A percentile compares a stretch with the other conserved stretches of the same genome.
Conservation (phyloP, 2,113 vertebrate species). For the Emydocephalus ijimae region DNA sequence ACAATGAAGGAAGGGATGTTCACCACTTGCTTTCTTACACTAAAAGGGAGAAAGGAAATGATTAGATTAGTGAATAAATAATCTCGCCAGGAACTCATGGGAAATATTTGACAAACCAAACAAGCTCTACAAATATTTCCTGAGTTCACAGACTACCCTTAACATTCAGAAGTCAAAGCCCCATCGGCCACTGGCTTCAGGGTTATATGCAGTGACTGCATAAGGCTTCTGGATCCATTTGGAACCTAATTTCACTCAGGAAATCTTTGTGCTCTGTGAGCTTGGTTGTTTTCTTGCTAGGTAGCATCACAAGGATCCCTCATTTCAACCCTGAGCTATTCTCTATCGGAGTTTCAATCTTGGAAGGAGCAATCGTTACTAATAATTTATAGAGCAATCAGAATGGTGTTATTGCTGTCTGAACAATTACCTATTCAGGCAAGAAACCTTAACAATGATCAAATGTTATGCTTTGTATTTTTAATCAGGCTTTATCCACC, state of each 20-base stretch:
- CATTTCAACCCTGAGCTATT: not conserved
- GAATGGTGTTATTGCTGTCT: not conserved
- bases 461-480: not conserved
- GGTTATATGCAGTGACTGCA: not conserved
- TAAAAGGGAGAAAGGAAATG: conserved; percentile 32
- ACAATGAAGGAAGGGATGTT: conserved; percentile 94
- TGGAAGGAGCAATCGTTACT: not conserved
- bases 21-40: conserved; percentile 92
- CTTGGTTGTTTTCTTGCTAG: not conserved
- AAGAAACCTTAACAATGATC: not conserved
- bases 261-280: not conserved
- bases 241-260: not conserved
- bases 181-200: not conserved
- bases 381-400: not conserved
- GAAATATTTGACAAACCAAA: not conserved
- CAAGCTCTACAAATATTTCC: not conserved
- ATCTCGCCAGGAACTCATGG: not conserved
- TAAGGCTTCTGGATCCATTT: not conserved
- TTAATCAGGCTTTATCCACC: not conserved
- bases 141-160: not conserved
- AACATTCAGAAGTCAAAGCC: not conserved
- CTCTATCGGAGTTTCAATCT: not conserved
- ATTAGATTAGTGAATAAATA: not conserved
- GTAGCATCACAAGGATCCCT: not conserved
- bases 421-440: not conserved